Evolutionary conservation across 1,140 invertebrate species (phyloP).

Genomic region (Venturia canescens): DNA sequence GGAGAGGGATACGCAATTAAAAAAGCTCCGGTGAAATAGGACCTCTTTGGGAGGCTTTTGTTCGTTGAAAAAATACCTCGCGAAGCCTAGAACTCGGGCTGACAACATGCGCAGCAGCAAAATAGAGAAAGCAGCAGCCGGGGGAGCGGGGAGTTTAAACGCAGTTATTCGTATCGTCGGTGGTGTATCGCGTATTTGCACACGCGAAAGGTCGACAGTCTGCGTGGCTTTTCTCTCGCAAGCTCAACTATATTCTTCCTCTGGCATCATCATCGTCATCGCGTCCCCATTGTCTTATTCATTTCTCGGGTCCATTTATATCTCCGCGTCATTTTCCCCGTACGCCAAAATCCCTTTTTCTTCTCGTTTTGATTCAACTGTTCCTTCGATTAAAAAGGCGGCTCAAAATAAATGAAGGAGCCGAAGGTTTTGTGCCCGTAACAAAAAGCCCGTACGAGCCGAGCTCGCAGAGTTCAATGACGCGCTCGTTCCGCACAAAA

Average conservation of each 20-base stretch:
- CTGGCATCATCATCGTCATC: slow-evolving; percentile 20
- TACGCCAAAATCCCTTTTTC: slow-evolving; percentile 1
- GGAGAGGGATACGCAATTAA: slow-evolving; percentile 21
- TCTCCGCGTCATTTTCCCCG: neutral
- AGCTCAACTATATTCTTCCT: neutral
- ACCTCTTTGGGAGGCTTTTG: slow-evolving; percentile 9
- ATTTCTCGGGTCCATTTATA: neutral
- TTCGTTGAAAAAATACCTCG: slow-evolving; percentile 20
- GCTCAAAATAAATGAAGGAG: neutral
- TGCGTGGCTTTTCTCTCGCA: neutral
- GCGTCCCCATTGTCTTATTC: slow-evolving; percentile 27
- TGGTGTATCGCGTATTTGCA: slow-evolving; percentile 21
- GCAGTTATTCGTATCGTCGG: slow-evolving; percentile 7
- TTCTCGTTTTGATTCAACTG: neutral
- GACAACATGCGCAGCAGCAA: neutral
- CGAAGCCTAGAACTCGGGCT: neutral
- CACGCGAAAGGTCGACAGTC: slow-evolving; percentile 20
- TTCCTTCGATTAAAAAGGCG: neutral
- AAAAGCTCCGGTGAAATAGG: slow-evolving; percentile 7
- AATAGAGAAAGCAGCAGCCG: neutral
- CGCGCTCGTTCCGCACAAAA: neutral
- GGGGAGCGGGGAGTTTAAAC: neutral
- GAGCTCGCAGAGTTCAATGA: neutral
- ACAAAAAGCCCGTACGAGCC: neutral
- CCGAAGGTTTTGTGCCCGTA: neutral